A percentile compares a stretch with the other conserved stretches of the same genome.
These are phyloP conservation scores for Hirtodrosophila cameraria DNA, from an alignment of 2,888 invertebrate species.

Conservation along the genomic window DNA sequence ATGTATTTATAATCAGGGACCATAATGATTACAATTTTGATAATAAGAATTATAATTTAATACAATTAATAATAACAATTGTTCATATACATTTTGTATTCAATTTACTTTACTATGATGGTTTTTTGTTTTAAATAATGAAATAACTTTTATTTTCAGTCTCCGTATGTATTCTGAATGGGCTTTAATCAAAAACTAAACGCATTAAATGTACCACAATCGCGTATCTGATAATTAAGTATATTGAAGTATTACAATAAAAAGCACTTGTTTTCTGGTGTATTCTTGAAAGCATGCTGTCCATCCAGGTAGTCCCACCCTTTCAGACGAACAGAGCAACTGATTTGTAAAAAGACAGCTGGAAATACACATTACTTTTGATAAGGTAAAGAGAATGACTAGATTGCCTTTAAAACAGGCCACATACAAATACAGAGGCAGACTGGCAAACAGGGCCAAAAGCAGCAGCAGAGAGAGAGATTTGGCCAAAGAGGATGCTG, in stretches of 20 bases:
- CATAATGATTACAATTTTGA: too few relatives aligned
- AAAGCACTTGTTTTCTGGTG: conserved; percentile 1
- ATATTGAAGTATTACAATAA: not conserved
- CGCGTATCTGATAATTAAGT: not conserved
- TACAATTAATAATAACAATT: too few relatives aligned
- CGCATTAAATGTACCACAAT: conserved; percentile 5
- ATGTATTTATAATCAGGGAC: too few relatives aligned
- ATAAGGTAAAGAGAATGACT: conserved; percentile 12
- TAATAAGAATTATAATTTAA: too few relatives aligned
- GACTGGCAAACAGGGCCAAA: too few relatives aligned
- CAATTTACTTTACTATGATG: too few relatives aligned
- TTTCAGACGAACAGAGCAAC: conserved; percentile 34
- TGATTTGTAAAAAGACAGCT: conserved; percentile 63
- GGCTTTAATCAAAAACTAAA: not conserved
- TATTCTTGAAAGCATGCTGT: not conserved
- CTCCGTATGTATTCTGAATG: too few relatives aligned
- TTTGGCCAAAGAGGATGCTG: conserved; percentile 44
- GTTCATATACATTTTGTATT: too few relatives aligned
- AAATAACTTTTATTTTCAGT: too few relatives aligned
- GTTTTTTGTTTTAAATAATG: too few relatives aligned
- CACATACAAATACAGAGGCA: not conserved
- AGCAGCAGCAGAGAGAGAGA: conserved; percentile 2
- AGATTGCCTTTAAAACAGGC: conserved; percentile 39
- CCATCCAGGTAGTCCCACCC: conserved; percentile 4
- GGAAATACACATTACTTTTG: conserved; percentile 40